Percentiles rank a stretch among this genome's conserved stretches.
These are phyloP conservation scores for Enteromius argenteus DNA, from an alignment of 2,797 vertebrate genomes.

Conservation along the genomic window DNA sequence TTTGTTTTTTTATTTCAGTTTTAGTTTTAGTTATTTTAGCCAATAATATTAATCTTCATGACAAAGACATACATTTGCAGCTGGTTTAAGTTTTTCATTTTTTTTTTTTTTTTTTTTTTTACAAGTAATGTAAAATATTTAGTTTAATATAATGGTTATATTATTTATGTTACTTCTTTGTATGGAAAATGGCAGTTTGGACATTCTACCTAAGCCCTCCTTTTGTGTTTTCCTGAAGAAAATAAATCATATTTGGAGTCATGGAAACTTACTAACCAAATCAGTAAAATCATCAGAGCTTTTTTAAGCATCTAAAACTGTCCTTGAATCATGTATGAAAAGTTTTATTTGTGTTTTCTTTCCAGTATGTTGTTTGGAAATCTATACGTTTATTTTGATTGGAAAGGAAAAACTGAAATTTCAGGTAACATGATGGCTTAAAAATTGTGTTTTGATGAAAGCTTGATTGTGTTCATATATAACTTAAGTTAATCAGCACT, in stretches of 20 bases:
- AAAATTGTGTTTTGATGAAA: slow-evolving; percentile 4
- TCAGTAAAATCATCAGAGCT: not conserved
- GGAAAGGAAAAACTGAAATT: slow-evolving; percentile 80
- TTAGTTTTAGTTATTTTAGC: not conserved
- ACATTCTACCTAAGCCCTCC: not conserved
- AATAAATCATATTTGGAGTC: not conserved
- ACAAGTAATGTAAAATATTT: too few species aligned
- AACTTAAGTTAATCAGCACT: slow-evolving; percentile 2
- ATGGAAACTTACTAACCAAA: slow-evolving; percentile 3
- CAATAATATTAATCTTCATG: not conserved
- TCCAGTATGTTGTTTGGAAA: slow-evolving; percentile 86
- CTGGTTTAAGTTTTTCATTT: not conserved
- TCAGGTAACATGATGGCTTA: slow-evolving; percentile 72
- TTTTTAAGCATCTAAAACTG: not conserved
- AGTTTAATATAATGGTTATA: not conserved
- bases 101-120: too few species aligned
- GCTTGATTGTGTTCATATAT: not conserved
- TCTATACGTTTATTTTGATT: slow-evolving; percentile 84
- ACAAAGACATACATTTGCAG: not conserved
- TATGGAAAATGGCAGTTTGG: not conserved
- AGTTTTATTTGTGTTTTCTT: slow-evolving; percentile 54
- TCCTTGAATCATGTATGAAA: slow-evolving; percentile 2
- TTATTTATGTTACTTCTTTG: not conserved
- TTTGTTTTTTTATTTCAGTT: not conserved
- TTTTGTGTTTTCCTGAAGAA: not conserved